These are phyloP conservation scores for Pseudoips prasinana DNA, from an alignment of 2,888 invertebrate genomes.

Conservation along the genomic window DNA sequence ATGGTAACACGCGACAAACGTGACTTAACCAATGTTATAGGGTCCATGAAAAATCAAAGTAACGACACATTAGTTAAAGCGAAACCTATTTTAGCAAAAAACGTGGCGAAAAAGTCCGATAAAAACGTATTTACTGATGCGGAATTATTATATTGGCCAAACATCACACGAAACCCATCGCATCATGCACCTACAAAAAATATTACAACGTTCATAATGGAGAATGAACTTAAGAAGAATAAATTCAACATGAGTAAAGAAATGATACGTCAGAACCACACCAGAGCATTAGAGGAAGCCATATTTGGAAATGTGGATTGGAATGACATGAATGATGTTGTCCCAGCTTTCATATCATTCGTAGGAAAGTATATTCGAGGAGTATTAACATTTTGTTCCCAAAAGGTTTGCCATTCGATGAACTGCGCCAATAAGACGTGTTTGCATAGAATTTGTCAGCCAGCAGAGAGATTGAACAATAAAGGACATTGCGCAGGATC, in stretches of 20 bases:
- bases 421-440: conserved; percentile 65
- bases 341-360: conserved; percentile 66
- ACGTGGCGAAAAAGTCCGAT: conserved; percentile 39
- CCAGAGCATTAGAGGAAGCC: conserved; percentile 56
- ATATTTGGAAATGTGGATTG: conserved; percentile 70
- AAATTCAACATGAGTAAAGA: conserved; percentile 61
- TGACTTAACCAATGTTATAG: conserved; percentile 22
- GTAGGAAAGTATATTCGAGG: conserved; percentile 72
- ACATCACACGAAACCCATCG: conserved; percentile 30
- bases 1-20: conserved; percentile 46
- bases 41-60: conserved; percentile 4
- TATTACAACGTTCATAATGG: conserved; percentile 59
- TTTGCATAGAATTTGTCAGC: conserved; percentile 58
- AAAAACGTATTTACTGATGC: conserved; percentile 43
- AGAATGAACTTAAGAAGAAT: conserved; percentile 57
- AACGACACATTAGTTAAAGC: conserved; percentile 8
- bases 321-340: conserved; percentile 65
- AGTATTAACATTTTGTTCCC: conserved; percentile 66
- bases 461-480: conserved; percentile 57
- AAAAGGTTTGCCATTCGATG: conserved; percentile 65
- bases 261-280: conserved; percentile 51
- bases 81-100: conserved; percentile 23
- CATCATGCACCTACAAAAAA: conserved; percentile 50
- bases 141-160: conserved; percentile 68
- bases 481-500: conserved; percentile 65